Evolutionary conservation across 2,888 invertebrate species (phyloP).

Genomic region (Lumbricus terrestris): DNA sequence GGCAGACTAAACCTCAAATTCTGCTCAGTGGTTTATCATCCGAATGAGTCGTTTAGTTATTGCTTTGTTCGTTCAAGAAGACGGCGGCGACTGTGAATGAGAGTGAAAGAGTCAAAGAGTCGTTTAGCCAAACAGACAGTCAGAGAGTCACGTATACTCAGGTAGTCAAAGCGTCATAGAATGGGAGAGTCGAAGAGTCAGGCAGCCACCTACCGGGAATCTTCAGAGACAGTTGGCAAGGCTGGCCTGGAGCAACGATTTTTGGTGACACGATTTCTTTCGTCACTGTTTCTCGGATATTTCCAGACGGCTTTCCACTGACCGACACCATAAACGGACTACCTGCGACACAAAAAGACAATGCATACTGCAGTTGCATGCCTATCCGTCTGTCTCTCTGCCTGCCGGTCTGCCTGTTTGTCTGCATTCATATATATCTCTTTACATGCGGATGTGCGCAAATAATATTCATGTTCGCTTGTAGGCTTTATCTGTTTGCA

Average conservation of each 20-base stretch:
- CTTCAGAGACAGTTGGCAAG: slow-evolving; percentile 80
- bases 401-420: neutral
- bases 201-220: slow-evolving; percentile 53
- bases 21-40: too few species aligned
- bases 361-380: neutral
- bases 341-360: slow-evolving; percentile 47
- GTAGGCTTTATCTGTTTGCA: too few species aligned
- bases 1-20: too few species aligned
- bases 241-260: slow-evolving; percentile 88
- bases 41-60: too few species aligned
- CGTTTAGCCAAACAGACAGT: too few species aligned
- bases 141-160: too few species aligned
- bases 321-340: slow-evolving; percentile 73
- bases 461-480: too few species aligned
- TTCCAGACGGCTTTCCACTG: slow-evolving; percentile 67
- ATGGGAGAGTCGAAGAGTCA: neutral
- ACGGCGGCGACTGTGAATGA: neutral
- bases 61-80: neutral
- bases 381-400: neutral
- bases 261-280: slow-evolving; percentile 78
- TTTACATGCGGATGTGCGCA: too few species aligned
- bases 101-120: too few species aligned
- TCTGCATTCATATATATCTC: too few species aligned
- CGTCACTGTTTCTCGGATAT: slow-evolving; percentile 49
- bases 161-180: too few species aligned